Percentiles rank a stretch among this genome's conserved stretches.
Evolutionary conservation across 2,797 vertebrate species (phyloP).

Genomic region (Parambassis ranga): DNA sequence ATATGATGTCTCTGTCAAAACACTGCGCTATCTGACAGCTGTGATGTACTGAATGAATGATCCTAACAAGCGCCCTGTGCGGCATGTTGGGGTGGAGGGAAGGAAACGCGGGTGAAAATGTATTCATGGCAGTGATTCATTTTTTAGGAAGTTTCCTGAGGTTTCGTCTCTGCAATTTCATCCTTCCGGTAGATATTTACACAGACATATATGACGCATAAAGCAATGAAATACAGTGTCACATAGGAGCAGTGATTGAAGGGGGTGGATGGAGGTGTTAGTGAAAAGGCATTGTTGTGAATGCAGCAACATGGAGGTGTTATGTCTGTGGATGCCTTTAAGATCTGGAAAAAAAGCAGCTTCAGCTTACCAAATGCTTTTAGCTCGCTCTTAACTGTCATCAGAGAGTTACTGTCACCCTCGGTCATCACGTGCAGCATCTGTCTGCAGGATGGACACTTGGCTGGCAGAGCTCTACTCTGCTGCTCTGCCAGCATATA

Average conservation of each 20-base stretch:
- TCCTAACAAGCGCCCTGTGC: background rate
- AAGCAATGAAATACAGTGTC: too few relatives aligned
- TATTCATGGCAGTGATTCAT: constrained; percentile 13
- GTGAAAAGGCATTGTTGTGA: constrained; percentile 2
- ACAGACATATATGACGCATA: too few relatives aligned
- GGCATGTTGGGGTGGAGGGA: background rate
- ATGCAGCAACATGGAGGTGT: background rate
- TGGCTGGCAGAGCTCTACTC: background rate
- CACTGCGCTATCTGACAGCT: constrained; percentile 27
- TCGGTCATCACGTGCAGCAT: background rate
- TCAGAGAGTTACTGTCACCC: background rate
- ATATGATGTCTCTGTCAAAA: constrained; percentile 29
- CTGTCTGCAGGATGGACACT: background rate
- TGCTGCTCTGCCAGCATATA: background rate
- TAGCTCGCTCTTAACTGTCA: too few relatives aligned
- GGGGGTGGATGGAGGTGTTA: background rate
- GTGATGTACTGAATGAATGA: constrained; percentile 7
- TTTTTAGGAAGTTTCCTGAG: background rate
- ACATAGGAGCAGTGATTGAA: background rate
- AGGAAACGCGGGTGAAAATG: background rate
- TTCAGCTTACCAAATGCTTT: background rate
- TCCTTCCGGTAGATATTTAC: background rate
- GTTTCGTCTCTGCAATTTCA: background rate
- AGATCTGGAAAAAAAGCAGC: background rate
- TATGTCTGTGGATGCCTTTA: background rate